Evolutionary conservation across 2,113 vertebrate species (phyloP), one percentile per base, ranked within the genome.

Genomic region (Melanerpes formicivorus): DNA sequence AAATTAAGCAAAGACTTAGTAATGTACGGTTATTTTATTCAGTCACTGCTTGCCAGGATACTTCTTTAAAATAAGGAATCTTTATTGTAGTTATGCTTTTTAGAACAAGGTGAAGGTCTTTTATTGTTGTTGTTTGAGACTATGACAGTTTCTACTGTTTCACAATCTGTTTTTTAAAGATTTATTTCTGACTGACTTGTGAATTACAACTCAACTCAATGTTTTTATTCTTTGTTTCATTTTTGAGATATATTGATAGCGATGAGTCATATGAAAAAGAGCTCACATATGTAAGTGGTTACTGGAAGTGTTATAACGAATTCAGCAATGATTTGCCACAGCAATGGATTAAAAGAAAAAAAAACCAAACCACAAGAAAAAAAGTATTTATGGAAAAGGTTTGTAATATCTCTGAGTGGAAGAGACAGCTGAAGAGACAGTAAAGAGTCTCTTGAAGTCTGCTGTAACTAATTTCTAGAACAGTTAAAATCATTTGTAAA

Each of bases 191-290:
- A 64, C 26, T 92, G 62, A 82, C 56, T 67, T 84, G 34, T 80
- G 56, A 82, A 66, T 90, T 77, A 70, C 86, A 87, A 87, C 88
- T 84, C 69, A 84, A 87, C 44, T 71, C 56, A 46, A 26, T 85
- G 22, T 67, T 48, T 83, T 87, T 84, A 73, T 86, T 75, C 44
- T 80, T 37, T 34, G 3, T 83, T 93, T 90, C 32, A 76, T 81
- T 94, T 90, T 75, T 82, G 64, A 89, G 78, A 75, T 93, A 52
- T 74, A 65, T 87, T 93, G 86, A 83, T 78, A 90, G 58, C 48
- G 69, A 67, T 88, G 93, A 91, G 63, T 94, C 84, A 91, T 64
- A 82, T 56, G 52, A 87, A 88, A 88, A 93, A 88, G 72, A 79
- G 44, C 50, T 92, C 1, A 30, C 44, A 32, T 86, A 60, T 54